Conservation (phyloP, 2,113 vertebrate genomes). For the Corythaeola cristata region DNA sequence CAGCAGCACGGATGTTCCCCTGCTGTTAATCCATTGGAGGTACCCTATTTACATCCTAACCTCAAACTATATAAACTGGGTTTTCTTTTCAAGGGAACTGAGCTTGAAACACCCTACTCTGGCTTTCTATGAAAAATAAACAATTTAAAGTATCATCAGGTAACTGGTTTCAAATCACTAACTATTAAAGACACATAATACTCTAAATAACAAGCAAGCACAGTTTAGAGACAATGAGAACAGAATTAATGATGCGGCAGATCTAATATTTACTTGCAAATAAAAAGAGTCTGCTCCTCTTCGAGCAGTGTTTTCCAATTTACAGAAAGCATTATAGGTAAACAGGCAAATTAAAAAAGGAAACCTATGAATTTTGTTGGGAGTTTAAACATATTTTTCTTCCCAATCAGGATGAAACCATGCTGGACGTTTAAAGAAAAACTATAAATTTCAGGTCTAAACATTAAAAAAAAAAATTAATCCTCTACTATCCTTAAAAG, state of each 20-base stretch:
- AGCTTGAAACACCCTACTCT: not conserved
- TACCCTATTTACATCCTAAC: not conserved
- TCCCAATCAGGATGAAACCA: not conserved
- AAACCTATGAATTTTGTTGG: not conserved
- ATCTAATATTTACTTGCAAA: too few relatives aligned
- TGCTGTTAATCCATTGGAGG: not conserved
- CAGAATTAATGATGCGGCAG: not conserved
- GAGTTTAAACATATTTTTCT: not conserved
- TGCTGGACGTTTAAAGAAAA: not conserved
- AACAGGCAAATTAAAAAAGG: not conserved
- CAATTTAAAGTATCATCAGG: not conserved
- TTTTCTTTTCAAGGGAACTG: not conserved
- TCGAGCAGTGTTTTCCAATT: not conserved
- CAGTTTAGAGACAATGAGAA: not conserved
- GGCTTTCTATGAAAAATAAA: not conserved
- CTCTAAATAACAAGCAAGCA: not conserved
- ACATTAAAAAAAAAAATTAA: not conserved
- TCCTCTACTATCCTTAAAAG: not conserved
- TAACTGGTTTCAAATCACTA: not conserved
- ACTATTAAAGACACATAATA: not conserved
- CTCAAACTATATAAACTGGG: not conserved
- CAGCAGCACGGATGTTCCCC: not conserved
- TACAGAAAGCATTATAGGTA: not conserved
- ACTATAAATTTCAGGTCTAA: not conserved
- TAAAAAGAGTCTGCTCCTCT: not conserved